Evolutionary conservation across 1,140 invertebrate genomes (phyloP), one percentile per base, ranked within the genome.

Genomic region (Drosophila ohnishii): DNA sequence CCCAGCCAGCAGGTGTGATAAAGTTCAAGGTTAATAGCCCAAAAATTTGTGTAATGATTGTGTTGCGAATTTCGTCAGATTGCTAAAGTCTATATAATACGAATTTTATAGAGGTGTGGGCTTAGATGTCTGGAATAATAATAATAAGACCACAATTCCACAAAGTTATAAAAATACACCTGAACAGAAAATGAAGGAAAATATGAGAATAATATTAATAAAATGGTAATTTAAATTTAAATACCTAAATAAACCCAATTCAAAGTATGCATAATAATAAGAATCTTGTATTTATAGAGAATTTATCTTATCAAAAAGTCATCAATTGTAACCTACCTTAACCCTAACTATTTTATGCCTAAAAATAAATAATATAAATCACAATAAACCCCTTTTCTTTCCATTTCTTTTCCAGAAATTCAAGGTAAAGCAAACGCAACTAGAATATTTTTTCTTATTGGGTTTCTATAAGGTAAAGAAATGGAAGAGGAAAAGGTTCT

Each of bases 21-120:
- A 80, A 87, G 75, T 87, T 86, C 70, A 87, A 86, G 79, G 82
- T 87, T 82, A 76, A 67, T 55, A 53, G 47, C 72, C 62, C 13
- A 76, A 75, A 47, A 75, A 65, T 66, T 14, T 35, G 51, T 71
- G 53, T 72, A 72, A 72, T 34, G 69, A 40, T 59, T 57, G 51
- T 59, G 66, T 71, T 71, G 65, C 65, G 42, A 72, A 72, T 48
- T 71, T 72, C 51, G 44, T 10, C 16, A 71, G 53, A 16, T 58
- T 48, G 69, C 69, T n/a, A 59, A 71, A 57, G 58, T 22, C 22
- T 37, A 16, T 32, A 37, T 14, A 64, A 22, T 47, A n/a, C 7
- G 5, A 47, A 19, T n/a, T 62, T 63, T n/a, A 63, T 28, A 9
- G 13, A 6, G 16, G 22, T 9, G 3, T 28, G 32, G 22, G 5